Percentiles rank a stretch among this genome's conserved stretches.
Evolutionary conservation across 2,888 invertebrate species (phyloP).

Genomic region (Dryomyza anilis): DNA sequence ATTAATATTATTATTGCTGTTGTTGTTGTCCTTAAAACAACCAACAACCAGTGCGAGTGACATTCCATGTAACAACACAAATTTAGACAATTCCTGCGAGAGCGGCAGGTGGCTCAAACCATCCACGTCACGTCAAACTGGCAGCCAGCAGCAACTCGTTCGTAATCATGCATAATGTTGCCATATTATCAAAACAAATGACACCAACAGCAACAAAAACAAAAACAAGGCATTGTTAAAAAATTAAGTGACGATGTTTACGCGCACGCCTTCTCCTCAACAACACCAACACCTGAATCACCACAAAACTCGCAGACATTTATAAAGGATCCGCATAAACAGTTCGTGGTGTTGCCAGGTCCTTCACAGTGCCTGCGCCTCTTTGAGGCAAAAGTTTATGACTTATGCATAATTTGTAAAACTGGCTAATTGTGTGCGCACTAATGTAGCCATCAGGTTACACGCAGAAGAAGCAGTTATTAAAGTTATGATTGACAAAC

Average conservation of each 20-base stretch:
- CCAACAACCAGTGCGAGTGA: not conserved
- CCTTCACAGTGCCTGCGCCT: not conserved
- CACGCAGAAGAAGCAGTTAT: not conserved
- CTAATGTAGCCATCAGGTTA: slow-evolving; percentile 1
- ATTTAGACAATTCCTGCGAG: slow-evolving; percentile 16
- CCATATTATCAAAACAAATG: not conserved
- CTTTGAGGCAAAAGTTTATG: not conserved
- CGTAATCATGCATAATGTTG: not conserved
- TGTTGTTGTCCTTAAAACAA: too few relatives aligned
- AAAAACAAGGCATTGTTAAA: too few relatives aligned
- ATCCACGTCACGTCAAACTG: not conserved
- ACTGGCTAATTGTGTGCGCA: slow-evolving; percentile 2
- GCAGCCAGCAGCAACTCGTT: not conserved
- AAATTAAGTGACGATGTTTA: slow-evolving; percentile 2
- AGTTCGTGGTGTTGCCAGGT: not conserved
- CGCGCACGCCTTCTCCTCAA: not conserved
- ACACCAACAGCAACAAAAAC: not conserved
- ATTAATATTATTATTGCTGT: too few relatives aligned
- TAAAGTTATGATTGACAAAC: too few relatives aligned
- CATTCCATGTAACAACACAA: slow-evolving; percentile 6
- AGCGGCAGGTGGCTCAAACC: not conserved
- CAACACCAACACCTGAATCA: not conserved
- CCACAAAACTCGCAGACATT: too few relatives aligned
- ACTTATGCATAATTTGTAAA: slow-evolving; percentile 7
- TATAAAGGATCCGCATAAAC: too few relatives aligned